Base-by-base conservation (phyloP, 92 coral and sea anemone species). In the Palythoa heliodiscus region DNA sequence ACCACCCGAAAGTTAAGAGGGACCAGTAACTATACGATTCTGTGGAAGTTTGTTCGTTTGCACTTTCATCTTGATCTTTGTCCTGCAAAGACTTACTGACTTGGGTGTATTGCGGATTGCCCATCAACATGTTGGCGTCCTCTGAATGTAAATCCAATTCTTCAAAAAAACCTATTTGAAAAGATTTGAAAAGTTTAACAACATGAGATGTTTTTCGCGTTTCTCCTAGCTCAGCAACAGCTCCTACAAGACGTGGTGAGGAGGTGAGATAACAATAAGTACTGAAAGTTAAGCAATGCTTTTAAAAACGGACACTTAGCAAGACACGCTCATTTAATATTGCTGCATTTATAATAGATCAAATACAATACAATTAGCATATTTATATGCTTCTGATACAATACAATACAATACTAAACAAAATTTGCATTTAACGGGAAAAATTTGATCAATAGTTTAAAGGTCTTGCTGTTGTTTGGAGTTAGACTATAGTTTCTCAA, bases 381-480 rank as follows among this genome's bases (percentile, higher is more conserved):
- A n/a, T n/a, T n/a, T n/a, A n/a, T n/a, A n/a, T n/a, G n/a, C n/a
- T n/a, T n/a, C n/a, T n/a, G 3, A 38, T 12, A 7, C 22, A 23
- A 38, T 9, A 4, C 2, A 3, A 39, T 3, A 19, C 16, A 2
- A 9, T 37, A 11, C 48, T 25, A 12, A 53, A 76, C 29, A 25
- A 76, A 76, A 23, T 77, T 77, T 77, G 69, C 82, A 77, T 77
- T 57, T 77, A 57, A 57, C 29, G 23, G 82, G 82, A 77, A 54
- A 77, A 77, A 29, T 14, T 48, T 10, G 20, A 38, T 54, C 61
- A n/a, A n/a, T n/a, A n/a, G n/a, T n/a, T n/a, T n/a, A n/a, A n/a
- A n/a, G n/a, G n/a, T n/a, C n/a, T n/a, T n/a, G n/a, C n/a, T n/a
- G n/a, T n/a, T n/a, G n/a, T n/a, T n/a, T n/a, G n/a, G n/a, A n/a